Evolutionary conservation across 2,113 vertebrate genomes (phyloP), one percentile per base, ranked within the genome.

Genomic region (Cranoglanis bouderius): DNA sequence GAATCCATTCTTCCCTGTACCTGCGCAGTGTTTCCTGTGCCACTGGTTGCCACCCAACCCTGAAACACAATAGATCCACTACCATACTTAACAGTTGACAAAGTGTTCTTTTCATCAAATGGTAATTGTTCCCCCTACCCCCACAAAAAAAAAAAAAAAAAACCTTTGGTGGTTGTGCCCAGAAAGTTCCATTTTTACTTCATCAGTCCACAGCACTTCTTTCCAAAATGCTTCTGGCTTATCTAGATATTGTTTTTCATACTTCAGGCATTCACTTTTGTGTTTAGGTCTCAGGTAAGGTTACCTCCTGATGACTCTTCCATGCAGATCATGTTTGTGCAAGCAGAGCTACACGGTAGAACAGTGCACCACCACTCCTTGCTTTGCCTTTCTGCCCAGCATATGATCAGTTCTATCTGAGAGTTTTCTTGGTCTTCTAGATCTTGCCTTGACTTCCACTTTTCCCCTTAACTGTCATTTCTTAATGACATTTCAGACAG

Each of bases 401-500:
- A n/a, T n/a, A n/a, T n/a, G n/a, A n/a, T n/a, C n/a, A n/a, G 2
- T 13, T 10, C 29, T 13, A n/a, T n/a, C 13, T 67, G 65, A 67
- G n/a, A 32, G 12, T 75, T 46, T 75, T 21, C 72, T 46, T 21
- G 72, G 40, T 46, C 35, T 26, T 43, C 26, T 24, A 26, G 21
- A 75, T 14, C 72, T 75, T 67, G 59, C 59, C 24, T 26, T 63
- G 59, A 63, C 59, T 29, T 72, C n/a, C 32, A 72, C 14, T 38
- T 13, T 38, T 38, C 16, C 2, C 14, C n/a, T 32, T 70, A 70
- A 14, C n/a, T 35, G n/a, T 5, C 14, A 72, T 72, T 40, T 21
- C 16, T 74, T 74, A 19, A 74, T 74, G 67, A 74, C 70, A 74
- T 74, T 74, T 74, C 70, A 74, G n/a, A 32, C 65, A 63, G 26